Evolutionary conservation across 2,888 invertebrate genomes (phyloP).

Genomic region (Vannuccia rotundouncinata): DNA sequence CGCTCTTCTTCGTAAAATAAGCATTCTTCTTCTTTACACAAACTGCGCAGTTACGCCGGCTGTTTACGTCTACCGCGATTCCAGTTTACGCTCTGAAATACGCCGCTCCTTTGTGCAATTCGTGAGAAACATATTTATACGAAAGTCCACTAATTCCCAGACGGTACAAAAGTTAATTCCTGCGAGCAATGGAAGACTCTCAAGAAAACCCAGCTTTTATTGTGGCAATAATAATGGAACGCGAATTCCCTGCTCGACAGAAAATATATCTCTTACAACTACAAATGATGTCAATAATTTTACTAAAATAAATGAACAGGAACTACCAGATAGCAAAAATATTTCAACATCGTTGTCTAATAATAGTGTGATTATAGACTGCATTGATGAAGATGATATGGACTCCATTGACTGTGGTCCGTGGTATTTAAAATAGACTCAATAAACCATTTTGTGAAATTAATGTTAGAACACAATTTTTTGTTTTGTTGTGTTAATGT

Average conservation of each 20-base stretch:
- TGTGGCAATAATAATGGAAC: neutral
- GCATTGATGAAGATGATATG: neutral
- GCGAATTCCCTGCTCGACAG: neutral
- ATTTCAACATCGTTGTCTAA: neutral
- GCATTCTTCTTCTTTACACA: slow-evolving; percentile 8
- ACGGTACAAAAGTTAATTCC: neutral
- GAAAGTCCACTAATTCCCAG: neutral
- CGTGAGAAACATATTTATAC: neutral
- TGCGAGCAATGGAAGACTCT: neutral
- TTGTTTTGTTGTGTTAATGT: no score
- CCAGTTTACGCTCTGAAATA: neutral
- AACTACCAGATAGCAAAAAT: neutral
- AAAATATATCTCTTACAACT: neutral
- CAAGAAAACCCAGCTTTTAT: neutral
- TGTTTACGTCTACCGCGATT: slow-evolving; percentile 3
- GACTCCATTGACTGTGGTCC: neutral
- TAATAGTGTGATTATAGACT: neutral
- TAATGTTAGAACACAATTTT: no score
- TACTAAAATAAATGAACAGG: neutral
- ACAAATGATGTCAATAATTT: neutral
- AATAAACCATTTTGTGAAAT: no score
- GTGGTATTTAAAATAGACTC: neutral
- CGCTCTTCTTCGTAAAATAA: neutral
- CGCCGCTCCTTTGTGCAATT: neutral
- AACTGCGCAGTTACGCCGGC: slow-evolving; percentile 17